Conservation (phyloP, 1,140 invertebrate species). For the Delia radicum region DNA sequence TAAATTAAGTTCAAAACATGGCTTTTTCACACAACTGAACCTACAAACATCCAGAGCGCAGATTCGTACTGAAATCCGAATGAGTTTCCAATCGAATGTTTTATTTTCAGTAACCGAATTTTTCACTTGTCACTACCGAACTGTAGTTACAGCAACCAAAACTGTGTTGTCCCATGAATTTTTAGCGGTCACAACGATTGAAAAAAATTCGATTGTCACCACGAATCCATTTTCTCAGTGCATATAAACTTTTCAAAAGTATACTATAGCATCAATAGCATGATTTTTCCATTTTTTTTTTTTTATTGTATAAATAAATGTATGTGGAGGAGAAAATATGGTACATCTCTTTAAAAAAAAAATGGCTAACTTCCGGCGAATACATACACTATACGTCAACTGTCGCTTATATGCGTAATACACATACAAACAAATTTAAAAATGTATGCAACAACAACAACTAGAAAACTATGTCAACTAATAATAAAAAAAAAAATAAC, state of each 20-base stretch:
- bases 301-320: not conserved
- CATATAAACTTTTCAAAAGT: not conserved
- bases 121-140: too few relatives aligned
- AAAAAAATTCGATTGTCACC: too few relatives aligned
- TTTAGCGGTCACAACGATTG: too few relatives aligned
- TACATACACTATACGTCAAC: not conserved
- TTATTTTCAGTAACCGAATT: too few relatives aligned
- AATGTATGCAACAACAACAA: not conserved
- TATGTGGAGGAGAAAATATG: not conserved
- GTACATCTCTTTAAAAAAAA: not conserved
- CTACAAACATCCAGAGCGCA: too few relatives aligned
- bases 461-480: not conserved
- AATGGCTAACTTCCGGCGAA: not conserved
- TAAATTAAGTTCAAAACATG: too few relatives aligned
- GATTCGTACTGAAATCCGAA: not conserved
- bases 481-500: not conserved
- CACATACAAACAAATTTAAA: not conserved
- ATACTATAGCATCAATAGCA: not conserved
- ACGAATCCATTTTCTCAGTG: too few relatives aligned
- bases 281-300: not conserved
- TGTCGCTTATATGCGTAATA: not conserved
- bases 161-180: too few relatives aligned
- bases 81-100: not conserved
- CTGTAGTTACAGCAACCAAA: too few relatives aligned
- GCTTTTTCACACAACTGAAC: too few relatives aligned